phyloP scores from a whole-genome alignment of 2,797 vertebrate genomes.

The Ciconia nigra region DNA sequence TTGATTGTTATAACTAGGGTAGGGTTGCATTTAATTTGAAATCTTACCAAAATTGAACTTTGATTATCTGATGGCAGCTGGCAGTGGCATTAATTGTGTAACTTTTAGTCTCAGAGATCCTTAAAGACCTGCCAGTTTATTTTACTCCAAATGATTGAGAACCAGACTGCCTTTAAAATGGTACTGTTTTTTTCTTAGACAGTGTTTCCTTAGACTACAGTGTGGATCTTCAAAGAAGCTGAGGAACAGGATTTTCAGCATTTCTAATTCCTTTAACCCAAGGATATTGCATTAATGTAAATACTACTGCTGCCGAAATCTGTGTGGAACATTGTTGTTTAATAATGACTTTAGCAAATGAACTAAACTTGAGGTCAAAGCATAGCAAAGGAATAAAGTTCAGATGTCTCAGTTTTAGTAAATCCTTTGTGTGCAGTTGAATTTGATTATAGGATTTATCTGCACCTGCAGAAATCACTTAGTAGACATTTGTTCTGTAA shows the following conservation, averaged over 20 bases:
- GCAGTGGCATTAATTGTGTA: neutral
- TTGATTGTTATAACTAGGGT: neutral
- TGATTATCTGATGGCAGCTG: neutral
- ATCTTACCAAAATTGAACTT: neutral
- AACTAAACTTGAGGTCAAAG: slow-evolving; percentile 18
- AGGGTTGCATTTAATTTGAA: neutral
- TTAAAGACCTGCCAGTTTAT: neutral
- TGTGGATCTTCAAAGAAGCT: neutral
- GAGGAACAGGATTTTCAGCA: neutral
- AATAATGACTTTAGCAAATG: slow-evolving; percentile 27
- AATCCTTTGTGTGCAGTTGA: slow-evolving; percentile 16
- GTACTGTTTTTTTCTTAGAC: neutral
- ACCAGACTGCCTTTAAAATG: neutral
- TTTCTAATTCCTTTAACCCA: slow-evolving; percentile 32
- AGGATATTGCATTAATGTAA: slow-evolving; percentile 18
- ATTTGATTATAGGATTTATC: slow-evolving; percentile 16
- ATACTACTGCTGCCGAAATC: neutral
- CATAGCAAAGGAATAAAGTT: neutral
- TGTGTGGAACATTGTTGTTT: neutral
- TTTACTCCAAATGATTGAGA: neutral
- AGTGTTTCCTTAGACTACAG: neutral
- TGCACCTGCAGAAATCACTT: neutral
- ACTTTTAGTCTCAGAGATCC: neutral
- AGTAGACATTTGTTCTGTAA: neutral
- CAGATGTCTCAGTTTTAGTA: slow-evolving; percentile 9